Evolutionary conservation across 2,888 invertebrate genomes (phyloP), one percentile per base, ranked within the genome.

Genomic region (Scelioninae gen. 1): DNA sequence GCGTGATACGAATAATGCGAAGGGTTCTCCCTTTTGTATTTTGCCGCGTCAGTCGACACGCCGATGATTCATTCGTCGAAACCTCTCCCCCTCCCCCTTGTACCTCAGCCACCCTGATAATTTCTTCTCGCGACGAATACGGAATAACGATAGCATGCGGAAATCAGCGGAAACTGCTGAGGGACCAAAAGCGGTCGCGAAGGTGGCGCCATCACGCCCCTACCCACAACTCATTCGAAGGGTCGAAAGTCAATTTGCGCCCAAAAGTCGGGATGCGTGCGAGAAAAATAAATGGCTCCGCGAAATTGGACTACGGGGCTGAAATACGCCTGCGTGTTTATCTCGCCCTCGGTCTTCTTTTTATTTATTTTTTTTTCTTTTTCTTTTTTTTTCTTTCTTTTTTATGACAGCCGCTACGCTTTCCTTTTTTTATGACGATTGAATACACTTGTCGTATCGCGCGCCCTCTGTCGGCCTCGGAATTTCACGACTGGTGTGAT

Each of bases 221-320:
- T n/a, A n/a, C n/a, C n/a, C n/a, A n/a, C n/a, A 68, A 5, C 66
- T 66, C 76, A 60, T 77, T 53, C 83, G 83, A 72, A 66, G 84
- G 84, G 84, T 84, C 84, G 83, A 83, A 83, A 83, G 83, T 83
- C 83, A 83, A 83, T 83, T 83, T 83, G 77, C 74, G 74, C 80
- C 71, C 76, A 55, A 79, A 43, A 71, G 11, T 49, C 76, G 47
- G 43, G 72, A 58, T 66, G 63, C 74, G 79, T 56, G 79, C 79
- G 76, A 76, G 66, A 80, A 87, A 87, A 84, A 86, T 83, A 85
- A 87, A 87, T 80, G 83, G 79, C 83, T 82, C 78, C 75, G 66
- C 75, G 83, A 82, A 87, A 85, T 85, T 76, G 85, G 84, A 56
- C 68, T 66, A n/a, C n/a, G 63, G 71, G 58, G 65, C 16, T 34